These are phyloP conservation scores for Scolopax mira DNA, from an alignment of 2,113 vertebrate species.

Conservation along the genomic window DNA sequence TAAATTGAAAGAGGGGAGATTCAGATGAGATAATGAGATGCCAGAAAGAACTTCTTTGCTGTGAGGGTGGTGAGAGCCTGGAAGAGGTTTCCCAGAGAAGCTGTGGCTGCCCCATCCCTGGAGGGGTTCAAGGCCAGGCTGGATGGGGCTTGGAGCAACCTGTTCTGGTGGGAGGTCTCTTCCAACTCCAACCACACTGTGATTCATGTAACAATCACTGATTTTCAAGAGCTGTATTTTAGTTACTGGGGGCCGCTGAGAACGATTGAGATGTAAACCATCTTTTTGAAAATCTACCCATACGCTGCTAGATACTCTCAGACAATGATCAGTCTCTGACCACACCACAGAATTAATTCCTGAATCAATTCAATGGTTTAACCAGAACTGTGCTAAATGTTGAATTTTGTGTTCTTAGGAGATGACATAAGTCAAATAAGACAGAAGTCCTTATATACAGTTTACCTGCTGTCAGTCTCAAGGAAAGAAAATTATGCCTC, in stretches of 20 bases:
- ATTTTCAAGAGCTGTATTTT: background rate
- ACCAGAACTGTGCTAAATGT: background rate
- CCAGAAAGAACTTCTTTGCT: no score
- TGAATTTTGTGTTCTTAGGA: background rate
- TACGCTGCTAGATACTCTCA: background rate
- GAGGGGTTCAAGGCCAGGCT: no score
- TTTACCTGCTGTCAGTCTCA: background rate
- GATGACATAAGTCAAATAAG: background rate
- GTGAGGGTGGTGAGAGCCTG: no score
- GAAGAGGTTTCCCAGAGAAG: no score
- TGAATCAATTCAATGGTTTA: background rate
- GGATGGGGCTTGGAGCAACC: no score
- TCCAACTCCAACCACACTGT: no score
- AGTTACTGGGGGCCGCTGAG: background rate
- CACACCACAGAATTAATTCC: background rate
- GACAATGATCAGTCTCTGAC: fast-evolving
- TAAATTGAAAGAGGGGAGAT: no score
- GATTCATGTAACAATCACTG: background rate
- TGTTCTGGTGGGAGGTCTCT: no score
- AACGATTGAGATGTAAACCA: fast-evolving
- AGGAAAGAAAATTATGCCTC: background rate
- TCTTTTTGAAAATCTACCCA: background rate
- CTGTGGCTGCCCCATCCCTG: no score
- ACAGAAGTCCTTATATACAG: background rate
- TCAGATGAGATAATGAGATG: no score